Evolutionary conservation across 1,140 invertebrate genomes (phyloP).

Genomic region (Drosophila cardini): DNA sequence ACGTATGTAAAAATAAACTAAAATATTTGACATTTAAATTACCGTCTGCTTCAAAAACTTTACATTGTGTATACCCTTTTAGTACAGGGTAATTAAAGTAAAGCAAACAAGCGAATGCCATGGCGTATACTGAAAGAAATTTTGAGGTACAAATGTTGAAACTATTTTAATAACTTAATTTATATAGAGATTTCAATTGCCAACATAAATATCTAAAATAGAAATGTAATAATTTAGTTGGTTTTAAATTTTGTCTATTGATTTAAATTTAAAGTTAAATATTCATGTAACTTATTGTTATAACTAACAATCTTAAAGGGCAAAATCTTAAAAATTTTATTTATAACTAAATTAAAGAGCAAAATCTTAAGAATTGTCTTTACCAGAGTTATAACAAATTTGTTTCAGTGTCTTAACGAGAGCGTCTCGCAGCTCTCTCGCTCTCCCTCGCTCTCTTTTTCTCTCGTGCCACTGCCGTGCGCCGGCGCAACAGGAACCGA

Average conservation of each 20-base stretch:
- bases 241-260: too few species aligned
- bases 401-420: conserved; percentile 31
- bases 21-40: too few species aligned
- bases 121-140: conserved; percentile 43
- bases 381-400: neutral
- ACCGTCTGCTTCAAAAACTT: too few species aligned
- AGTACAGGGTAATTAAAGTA: neutral
- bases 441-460: conserved; percentile 10
- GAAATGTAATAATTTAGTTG: too few species aligned
- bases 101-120: conserved; percentile 54
- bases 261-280: too few species aligned
- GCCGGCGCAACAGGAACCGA: conserved; percentile 61
- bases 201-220: too few species aligned
- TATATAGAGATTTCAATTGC: too few species aligned
- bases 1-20: too few species aligned
- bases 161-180: too few species aligned
- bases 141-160: neutral
- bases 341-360: too few species aligned
- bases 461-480: conserved; percentile 63
- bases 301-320: neutral
- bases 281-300: too few species aligned
- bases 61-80: conserved; percentile 1
- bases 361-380: neutral
- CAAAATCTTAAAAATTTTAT: neutral
- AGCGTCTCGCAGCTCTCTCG: conserved; percentile 38